phyloP scores from a whole-genome alignment of 1,140 invertebrate genomes.

The Onthophagus taurus region DNA sequence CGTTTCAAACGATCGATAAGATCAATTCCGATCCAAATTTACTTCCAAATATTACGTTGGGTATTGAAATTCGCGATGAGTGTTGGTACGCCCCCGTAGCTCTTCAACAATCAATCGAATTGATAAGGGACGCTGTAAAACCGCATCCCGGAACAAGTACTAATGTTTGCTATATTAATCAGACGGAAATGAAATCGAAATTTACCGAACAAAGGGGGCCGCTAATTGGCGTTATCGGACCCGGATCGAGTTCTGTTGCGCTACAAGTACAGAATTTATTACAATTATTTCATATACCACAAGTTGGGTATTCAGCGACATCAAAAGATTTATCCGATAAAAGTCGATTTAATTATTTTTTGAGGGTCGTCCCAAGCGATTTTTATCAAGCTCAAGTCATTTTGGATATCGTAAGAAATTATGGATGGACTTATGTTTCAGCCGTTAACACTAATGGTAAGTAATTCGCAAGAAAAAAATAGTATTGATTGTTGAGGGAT shows the following conservation, averaged over 20 bases:
- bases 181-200: not conserved
- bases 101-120: conserved; percentile 66
- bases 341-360: conserved; percentile 66
- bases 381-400: conserved; percentile 71
- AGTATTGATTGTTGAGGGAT: too few relatives aligned
- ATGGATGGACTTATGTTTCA: conserved; percentile 79
- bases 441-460: conserved; percentile 74
- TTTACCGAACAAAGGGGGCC: conserved; percentile 35
- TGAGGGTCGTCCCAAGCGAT: conserved; percentile 75
- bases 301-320: conserved; percentile 70
- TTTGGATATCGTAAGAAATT: conserved; percentile 57
- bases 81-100: conserved; percentile 75
- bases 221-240: conserved; percentile 60
- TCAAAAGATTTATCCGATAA: conserved; percentile 69
- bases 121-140: conserved; percentile 60
- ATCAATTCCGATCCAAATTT: conserved; percentile 43
- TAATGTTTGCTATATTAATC: not conserved
- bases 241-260: conserved; percentile 56
- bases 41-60: conserved; percentile 51
- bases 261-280: conserved; percentile 74
- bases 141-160: not conserved
- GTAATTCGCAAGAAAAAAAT: too few relatives aligned
- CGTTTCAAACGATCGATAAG: conserved; percentile 45
- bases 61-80: conserved; percentile 69
- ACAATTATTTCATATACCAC: conserved; percentile 55